Evolutionary conservation across 2,797 vertebrate species (phyloP), one percentile per base, ranked within the genome.

Genomic region (Falco naumanni): DNA sequence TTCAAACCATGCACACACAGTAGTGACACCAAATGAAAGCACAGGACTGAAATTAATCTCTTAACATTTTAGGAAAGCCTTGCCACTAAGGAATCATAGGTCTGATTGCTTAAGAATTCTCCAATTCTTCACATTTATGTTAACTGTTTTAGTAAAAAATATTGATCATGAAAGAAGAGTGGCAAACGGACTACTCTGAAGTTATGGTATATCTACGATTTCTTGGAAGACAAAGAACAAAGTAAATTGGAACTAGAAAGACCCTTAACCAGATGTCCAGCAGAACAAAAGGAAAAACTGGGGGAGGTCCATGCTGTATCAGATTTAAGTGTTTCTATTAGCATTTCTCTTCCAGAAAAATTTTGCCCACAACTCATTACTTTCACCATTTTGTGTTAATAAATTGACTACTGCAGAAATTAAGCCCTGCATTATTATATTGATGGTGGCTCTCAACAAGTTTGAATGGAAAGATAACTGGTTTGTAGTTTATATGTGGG

Each of bases 291-390:
- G 2, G 2, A 69, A 75, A 76, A 53, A 19, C 1, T 25, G 7
- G 1, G 5, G 4, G 20, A 76, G 2, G 6, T 17, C 10, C 7
- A 13, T 14, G 15, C 8, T 43, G 10, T 19, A 53, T 21, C 10
- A 78, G 9, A 81, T 9, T 43, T 37, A 10, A 71, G 4, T 29
- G 7, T 21, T 66, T 53, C 6, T 10, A 79, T n/a, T 39, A 37
- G 7, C 50, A 68, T 13, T 64, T 68, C 12, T 53, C 15, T 88
- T 72, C 6, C 59, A 61, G 10, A 76, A 9, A 54, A 9, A 3
- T 76, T 68, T 47, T 76, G 17, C 33, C 39, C 21, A 45, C 26
- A 41, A 79, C n/a, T 79, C 39, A 57, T 39, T 64, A 82, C 9
- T 65, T 43, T 76, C 19, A 87, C 10, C 25, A 63, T 8, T 64